phyloP scores from a whole-genome alignment of 2,113 vertebrate species.

The Coturnix japonica region DNA sequence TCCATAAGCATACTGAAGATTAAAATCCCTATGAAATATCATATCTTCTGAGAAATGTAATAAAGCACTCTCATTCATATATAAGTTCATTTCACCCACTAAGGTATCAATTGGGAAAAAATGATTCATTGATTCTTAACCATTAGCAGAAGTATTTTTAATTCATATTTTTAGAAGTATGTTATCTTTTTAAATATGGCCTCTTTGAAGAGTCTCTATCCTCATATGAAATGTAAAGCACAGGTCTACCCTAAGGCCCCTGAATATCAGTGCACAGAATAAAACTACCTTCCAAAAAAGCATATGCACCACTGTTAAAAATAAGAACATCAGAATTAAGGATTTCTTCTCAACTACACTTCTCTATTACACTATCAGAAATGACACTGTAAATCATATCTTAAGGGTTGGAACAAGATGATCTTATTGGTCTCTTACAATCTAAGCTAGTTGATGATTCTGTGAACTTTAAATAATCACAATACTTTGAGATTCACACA shows the following conservation, averaged over 20 bases:
- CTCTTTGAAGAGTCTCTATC: slow-evolving; percentile 24
- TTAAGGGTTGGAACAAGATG: neutral
- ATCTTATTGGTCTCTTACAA: too few species aligned
- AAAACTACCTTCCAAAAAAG: slow-evolving; percentile 51
- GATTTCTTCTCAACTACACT: slow-evolving; percentile 35
- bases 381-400: slow-evolving; percentile 32
- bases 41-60: neutral
- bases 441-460: too few species aligned
- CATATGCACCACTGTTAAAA: neutral
- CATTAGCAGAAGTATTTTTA: neutral
- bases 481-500: neutral
- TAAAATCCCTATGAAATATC: neutral
- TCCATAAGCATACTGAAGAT: rapidly evolving
- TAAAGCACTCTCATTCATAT: neutral
- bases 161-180: neutral
- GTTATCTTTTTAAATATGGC: slow-evolving; percentile 44
- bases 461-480: slow-evolving; percentile 29
- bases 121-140: neutral
- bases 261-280: slow-evolving; percentile 13
- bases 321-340: slow-evolving; percentile 53
- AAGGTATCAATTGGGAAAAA: neutral
- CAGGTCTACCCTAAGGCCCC: slow-evolving; percentile 39
- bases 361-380: slow-evolving; percentile 35
- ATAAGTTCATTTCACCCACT: neutral
- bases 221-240: neutral